Percentiles rank a stretch among this genome's conserved stretches.
Conservation (phyloP, 2,797 vertebrate genomes). For the Hoplostethus atlanticus region DNA sequence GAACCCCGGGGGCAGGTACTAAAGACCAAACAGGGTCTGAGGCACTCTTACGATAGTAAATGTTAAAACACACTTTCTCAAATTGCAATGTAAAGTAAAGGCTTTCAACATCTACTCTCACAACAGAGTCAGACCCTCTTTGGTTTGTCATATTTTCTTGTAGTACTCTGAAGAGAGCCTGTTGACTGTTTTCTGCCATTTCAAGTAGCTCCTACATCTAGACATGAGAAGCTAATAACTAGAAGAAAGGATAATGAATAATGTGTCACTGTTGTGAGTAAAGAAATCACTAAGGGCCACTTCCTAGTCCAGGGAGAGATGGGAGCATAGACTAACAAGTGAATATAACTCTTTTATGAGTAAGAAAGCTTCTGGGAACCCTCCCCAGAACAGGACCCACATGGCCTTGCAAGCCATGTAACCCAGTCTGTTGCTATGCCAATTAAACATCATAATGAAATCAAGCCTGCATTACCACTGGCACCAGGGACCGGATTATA, state of each 20-base stretch:
- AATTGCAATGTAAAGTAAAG: no score
- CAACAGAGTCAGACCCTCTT: no score
- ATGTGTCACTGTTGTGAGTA: neutral
- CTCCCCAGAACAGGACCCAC: constrained; percentile 48
- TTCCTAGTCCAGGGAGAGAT: constrained; percentile 13
- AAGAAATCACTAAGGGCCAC: neutral
- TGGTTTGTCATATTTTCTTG: no score
- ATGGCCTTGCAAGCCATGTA: constrained; percentile 42
- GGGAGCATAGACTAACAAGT: constrained; percentile 10
- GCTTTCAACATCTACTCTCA: no score
- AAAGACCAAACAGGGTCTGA: neutral
- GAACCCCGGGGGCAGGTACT: constrained; percentile 13
- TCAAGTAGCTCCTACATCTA: neutral
- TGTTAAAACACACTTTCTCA: no score
- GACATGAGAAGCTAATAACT: neutral
- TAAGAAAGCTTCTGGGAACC: constrained; percentile 46
- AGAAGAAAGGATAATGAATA: neutral
- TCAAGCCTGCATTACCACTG: constrained; percentile 72
- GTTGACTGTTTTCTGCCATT: no score
- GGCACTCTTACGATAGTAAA: neutral
- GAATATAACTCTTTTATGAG: constrained; percentile 47
- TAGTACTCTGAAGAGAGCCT: no score
- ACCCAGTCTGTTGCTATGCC: constrained; percentile 63
- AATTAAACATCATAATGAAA: constrained; percentile 79
- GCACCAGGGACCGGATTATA: constrained; percentile 72